Conservation (phyloP, 2,797 vertebrate species). For the Schizopygopsis pylzovi region DNA sequence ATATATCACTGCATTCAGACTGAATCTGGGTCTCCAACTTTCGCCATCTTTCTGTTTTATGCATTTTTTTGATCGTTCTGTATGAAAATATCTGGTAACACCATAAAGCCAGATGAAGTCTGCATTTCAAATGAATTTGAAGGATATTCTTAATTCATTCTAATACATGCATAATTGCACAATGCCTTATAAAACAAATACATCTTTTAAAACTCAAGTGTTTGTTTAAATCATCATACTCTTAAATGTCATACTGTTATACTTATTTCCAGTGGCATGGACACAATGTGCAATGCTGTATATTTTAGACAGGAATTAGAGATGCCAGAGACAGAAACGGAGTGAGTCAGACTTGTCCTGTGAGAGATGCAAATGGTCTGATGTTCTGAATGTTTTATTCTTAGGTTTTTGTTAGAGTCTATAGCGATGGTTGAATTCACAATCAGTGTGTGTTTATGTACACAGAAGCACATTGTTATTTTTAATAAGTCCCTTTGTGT, state of each 20-base stretch:
- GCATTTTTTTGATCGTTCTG: not conserved
- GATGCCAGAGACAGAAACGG: not conserved
- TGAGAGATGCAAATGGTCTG: constrained; percentile 26
- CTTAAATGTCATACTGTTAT: not conserved
- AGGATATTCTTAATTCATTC: not conserved
- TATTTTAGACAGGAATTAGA: not conserved
- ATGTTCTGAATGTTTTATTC: constrained; percentile 41
- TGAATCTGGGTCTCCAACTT: not conserved
- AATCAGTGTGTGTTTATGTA: constrained; percentile 45
- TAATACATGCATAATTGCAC: not conserved
- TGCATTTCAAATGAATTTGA: not conserved
- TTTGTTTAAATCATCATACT: not conserved
- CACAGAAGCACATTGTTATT: constrained; percentile 57
- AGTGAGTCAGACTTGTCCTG: constrained; percentile 22
- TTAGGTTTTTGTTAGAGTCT: constrained; percentile 55
- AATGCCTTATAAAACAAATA: not conserved
- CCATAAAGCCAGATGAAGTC: too few species aligned
- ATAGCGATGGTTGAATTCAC: constrained; percentile 38
- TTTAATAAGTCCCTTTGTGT: constrained; percentile 72
- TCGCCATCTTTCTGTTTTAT: not conserved
- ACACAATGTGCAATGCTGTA: not conserved
- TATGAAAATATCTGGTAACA: not conserved
- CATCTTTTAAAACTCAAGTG: too few species aligned
- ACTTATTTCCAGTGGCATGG: not conserved
- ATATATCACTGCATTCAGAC: not conserved